phyloP scores from a whole-genome alignment of 92 coral and sea anemone genomes.

The Nematostella vectensis region DNA sequence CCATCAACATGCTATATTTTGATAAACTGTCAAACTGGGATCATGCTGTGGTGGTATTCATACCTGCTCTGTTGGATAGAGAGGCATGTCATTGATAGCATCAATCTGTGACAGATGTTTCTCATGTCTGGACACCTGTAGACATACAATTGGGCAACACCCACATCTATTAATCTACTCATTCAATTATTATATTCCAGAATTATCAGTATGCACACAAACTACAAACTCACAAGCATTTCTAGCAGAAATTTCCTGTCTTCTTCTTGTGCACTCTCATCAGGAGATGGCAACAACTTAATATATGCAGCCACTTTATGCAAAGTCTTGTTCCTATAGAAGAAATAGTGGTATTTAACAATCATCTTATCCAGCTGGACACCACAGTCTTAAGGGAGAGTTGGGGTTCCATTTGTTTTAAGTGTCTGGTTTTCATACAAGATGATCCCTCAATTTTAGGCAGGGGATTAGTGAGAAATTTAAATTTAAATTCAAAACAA shows the following conservation, averaged over 20 bases:
- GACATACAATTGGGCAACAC: not conserved
- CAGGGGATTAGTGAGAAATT: no score
- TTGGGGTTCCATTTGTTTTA: no score
- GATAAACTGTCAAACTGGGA: not conserved
- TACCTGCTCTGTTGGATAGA: slow-evolving; percentile 97
- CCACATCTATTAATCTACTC: not conserved
- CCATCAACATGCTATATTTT: no score
- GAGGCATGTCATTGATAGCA: slow-evolving; percentile 96
- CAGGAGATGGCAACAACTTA: slow-evolving; percentile 79
- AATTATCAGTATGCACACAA: no score
- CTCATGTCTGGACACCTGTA: slow-evolving; percentile 94
- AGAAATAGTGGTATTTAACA: no score
- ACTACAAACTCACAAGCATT: slow-evolving; percentile 48
- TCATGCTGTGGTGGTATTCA: no score
- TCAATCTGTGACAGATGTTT: slow-evolving; percentile 91
- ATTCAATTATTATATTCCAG: no score
- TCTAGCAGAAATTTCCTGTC: slow-evolving; percentile 76
- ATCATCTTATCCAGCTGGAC: no score
- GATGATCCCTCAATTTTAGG: no score
- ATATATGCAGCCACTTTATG: slow-evolving; percentile 84
- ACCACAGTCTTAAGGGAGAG: no score
- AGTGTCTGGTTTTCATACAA: no score
- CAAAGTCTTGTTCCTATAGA: slow-evolving; percentile 61
- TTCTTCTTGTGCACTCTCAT: slow-evolving; percentile 43
- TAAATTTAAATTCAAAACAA: no score